Percentiles rank a stretch among this genome's conserved stretches.
phyloP scores from a whole-genome alignment of 1,140 invertebrate species.

The Lepidurus apus region DNA sequence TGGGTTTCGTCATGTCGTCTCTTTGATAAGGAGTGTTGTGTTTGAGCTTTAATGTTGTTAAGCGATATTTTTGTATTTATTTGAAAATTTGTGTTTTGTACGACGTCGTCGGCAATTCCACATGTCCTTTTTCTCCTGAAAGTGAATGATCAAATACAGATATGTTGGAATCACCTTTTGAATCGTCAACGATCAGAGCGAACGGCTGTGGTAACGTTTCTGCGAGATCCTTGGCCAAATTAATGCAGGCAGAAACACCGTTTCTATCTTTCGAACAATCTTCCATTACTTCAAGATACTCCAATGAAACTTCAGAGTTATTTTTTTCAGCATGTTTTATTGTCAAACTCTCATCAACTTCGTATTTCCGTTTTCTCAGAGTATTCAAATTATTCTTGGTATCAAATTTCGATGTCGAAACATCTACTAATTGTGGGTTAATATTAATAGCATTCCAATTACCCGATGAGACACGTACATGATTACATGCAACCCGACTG shows the following conservation, averaged over 20 bases:
- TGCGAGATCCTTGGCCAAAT: background rate
- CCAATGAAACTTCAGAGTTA: background rate
- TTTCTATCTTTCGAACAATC: background rate
- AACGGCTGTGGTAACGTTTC: background rate
- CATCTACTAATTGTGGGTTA: background rate
- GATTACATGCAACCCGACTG: background rate
- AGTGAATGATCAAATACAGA: background rate
- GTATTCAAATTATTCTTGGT: background rate
- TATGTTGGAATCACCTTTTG: background rate
- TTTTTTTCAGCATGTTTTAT: background rate
- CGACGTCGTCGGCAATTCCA: conserved; percentile 3
- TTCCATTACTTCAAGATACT: background rate
- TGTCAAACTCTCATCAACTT: background rate
- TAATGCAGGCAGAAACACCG: background rate
- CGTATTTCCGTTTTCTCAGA: background rate
- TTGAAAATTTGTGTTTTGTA: background rate
- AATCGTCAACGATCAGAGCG: background rate
- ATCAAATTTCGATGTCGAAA: background rate
- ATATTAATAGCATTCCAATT: background rate
- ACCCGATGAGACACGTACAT: background rate
- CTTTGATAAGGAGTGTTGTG: background rate
- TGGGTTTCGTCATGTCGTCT: too few species aligned
- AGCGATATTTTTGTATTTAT: background rate
- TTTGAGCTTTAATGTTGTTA: background rate
- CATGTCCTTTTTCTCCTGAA: background rate